Percentiles rank a stretch among this genome's conserved stretches.
phyloP scores from a whole-genome alignment of 2,888 invertebrate genomes.

The Agrotis exclamationis region DNA sequence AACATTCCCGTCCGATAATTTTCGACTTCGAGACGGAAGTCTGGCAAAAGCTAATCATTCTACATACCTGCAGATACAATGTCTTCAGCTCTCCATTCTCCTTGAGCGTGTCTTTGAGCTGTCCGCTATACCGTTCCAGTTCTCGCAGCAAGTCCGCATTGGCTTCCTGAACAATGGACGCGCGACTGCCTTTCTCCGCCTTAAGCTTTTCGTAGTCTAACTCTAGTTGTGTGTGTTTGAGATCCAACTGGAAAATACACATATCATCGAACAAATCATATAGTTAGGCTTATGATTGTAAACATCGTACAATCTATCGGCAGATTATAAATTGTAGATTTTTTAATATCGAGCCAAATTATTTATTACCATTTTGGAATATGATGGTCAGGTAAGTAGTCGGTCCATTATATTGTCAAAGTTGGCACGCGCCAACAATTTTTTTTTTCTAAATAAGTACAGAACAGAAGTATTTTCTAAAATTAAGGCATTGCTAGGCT shows the following conservation, averaged over 20 bases:
- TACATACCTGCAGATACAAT: constrained; percentile 87
- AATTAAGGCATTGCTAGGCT: too few species aligned
- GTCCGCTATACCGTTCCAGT: constrained; percentile 87
- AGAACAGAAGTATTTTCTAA: too few species aligned
- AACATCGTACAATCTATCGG: too few species aligned
- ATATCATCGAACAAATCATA: too few species aligned
- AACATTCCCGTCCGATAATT: too few species aligned
- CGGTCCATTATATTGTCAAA: neutral
- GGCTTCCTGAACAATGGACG: constrained; percentile 83
- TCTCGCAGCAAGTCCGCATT: constrained; percentile 86
- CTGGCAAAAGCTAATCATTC: neutral
- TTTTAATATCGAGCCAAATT: neutral
- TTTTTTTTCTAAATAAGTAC: too few species aligned
- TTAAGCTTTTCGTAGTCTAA: constrained; percentile 84
- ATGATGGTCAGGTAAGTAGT: neutral
- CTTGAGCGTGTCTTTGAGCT: constrained; percentile 88
- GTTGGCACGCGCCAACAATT: too few species aligned
- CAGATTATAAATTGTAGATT: too few species aligned
- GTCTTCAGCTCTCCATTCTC: constrained; percentile 88
- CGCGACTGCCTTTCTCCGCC: constrained; percentile 81
- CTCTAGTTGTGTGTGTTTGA: constrained; percentile 84
- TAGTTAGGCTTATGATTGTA: too few species aligned
- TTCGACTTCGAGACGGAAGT: too few species aligned
- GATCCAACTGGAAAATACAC: constrained; percentile 78
- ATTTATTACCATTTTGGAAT: neutral